Evolutionary conservation across 2,797 vertebrate species (phyloP).

Genomic region (Myripristis jacobus): DNA sequence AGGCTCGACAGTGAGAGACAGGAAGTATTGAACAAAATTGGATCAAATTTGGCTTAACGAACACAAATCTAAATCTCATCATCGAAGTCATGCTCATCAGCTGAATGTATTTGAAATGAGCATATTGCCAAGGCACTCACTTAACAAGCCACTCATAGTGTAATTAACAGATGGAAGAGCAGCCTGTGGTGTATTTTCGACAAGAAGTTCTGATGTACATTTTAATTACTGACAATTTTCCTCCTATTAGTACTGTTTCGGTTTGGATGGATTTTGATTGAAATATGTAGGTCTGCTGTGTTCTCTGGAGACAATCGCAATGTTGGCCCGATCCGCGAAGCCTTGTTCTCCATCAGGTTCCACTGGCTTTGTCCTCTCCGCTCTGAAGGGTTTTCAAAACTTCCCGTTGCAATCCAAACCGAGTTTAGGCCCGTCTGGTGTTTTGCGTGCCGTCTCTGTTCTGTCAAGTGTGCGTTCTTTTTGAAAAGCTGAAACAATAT

Average conservation of each 20-base stretch:
- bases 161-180: conserved; percentile 77
- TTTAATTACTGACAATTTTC: conserved; percentile 74
- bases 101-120: conserved; percentile 61
- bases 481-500: conserved; percentile 9
- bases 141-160: conserved; percentile 67
- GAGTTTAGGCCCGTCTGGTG: conserved; percentile 2
- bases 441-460: conserved; percentile 3
- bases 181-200: conserved; percentile 71
- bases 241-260: conserved; percentile 54
- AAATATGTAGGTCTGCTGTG: conserved; percentile 55
- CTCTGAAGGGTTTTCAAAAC: not conserved
- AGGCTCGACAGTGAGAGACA: not conserved
- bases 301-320: conserved; percentile 46
- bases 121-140: conserved; percentile 51
- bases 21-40: conserved; percentile 24
- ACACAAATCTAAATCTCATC: conserved; percentile 51
- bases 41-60: conserved; percentile 32
- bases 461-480: not conserved
- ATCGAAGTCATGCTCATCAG: conserved; percentile 50
- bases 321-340: conserved; percentile 22
- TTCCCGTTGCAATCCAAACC: conserved; percentile 10
- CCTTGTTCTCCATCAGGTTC: conserved; percentile 17
- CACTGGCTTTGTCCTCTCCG: not conserved
- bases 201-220: conserved; percentile 70
- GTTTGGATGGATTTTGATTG: conserved; percentile 57